These are phyloP conservation scores for Anhinga anhinga DNA, from an alignment of 2,113 vertebrate species.

Conservation along the genomic window DNA sequence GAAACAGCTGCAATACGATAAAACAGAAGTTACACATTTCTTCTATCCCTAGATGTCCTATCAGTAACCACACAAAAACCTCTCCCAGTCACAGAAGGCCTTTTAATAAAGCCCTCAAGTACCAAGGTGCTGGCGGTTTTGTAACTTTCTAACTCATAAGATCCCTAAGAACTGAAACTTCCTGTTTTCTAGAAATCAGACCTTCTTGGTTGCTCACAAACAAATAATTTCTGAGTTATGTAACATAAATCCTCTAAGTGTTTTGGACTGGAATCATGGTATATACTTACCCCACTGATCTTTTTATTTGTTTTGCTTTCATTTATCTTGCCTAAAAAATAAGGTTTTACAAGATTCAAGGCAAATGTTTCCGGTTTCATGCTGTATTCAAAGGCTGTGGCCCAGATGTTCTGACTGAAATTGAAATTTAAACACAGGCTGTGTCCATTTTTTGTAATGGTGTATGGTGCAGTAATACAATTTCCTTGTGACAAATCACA, in stretches of 20 bases:
- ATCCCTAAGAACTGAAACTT: not conserved
- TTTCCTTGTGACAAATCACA: not conserved
- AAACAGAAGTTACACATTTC: not conserved
- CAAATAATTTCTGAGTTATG: not conserved
- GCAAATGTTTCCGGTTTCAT: not conserved
- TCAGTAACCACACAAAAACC: accelerated
- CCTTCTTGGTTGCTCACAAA: not conserved
- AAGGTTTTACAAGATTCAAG: not conserved
- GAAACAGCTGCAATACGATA: not conserved
- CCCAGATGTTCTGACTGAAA: not conserved
- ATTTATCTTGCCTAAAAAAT: not conserved
- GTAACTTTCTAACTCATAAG: not conserved
- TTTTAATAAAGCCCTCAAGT: not conserved
- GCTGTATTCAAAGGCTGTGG: not conserved
- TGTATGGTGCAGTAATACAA: not conserved
- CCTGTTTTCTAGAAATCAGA: not conserved
- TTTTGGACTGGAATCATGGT: not conserved
- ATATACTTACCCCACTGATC: not conserved
- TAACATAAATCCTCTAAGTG: not conserved
- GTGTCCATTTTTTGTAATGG: not conserved
- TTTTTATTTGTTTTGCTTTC: not conserved
- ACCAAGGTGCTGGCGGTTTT: not conserved
- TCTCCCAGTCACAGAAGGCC: accelerated
- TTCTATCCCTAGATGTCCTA: not conserved
- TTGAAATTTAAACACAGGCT: not conserved